Evolutionary conservation across 2,888 invertebrate species (phyloP), one percentile per base, ranked within the genome.

Genomic region (Bugula neritina): DNA sequence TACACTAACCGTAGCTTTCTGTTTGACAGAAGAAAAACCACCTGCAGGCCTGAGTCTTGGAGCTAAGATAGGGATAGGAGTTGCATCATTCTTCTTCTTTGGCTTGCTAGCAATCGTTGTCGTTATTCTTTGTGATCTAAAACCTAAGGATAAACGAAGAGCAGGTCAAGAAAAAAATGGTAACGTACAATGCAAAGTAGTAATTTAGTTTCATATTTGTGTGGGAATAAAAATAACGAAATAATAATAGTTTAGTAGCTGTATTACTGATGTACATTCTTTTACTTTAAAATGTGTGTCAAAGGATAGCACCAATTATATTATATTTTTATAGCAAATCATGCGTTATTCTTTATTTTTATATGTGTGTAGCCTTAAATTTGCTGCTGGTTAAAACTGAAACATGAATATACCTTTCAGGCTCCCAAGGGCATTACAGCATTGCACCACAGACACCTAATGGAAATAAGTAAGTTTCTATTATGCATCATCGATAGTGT

Each of bases 121-220:
- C 5, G 63, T 63, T 34, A 63, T 63, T 29, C 31, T 63, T 1
- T 63, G 63, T 63, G 63, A 63, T 27, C 63, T 63, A 3, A 63
- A 63, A 31, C 63, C 63, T 29, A 63, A 34, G 31, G 23, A 55
- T 55, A 25, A n/a, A 55, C 21, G 23, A 10, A 55, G 23, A n/a
- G 3, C 55, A 13, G 23, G 5, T 5, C 3, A 55, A 3, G 25
- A 23, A 17, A 63, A 63, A 31, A 63, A 63, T 63, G 63, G 63
- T 63, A 63, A 43, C n/a, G n/a, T n/a, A n/a, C n/a, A n/a, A n/a
- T n/a, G n/a, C n/a, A n/a, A n/a, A n/a, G n/a, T n/a, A n/a, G n/a
- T n/a, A n/a, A n/a, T n/a, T n/a, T n/a, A n/a, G n/a, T n/a, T n/a
- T n/a, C n/a, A n/a, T n/a, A n/a, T n/a, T n/a, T n/a, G n/a, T n/a